Evolutionary conservation across 2,888 invertebrate genomes (phyloP), one percentile per base, ranked within the genome.

Genomic region (Caenorhabditis sp.): DNA sequence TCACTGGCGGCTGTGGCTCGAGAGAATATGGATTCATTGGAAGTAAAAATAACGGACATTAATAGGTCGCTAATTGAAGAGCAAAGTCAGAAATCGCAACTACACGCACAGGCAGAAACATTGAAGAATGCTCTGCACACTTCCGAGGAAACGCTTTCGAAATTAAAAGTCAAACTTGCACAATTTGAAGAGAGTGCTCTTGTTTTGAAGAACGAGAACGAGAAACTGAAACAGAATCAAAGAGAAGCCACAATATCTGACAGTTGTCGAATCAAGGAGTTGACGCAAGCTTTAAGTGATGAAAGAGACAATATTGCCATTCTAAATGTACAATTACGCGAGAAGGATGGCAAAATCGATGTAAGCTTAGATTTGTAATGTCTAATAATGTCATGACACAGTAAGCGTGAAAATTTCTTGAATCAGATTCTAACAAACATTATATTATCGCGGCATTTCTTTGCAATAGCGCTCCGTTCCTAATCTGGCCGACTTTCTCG

Each of bases 341-440:
- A 80, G 26, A 80, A 78, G 32, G 78, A 76, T 61, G 65, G 53
- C 6, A 82, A 78, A 35, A 71, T 82, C 24, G 80, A 82, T 71
- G 79, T 81, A 24, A 62, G 68, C 52, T 43, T 30, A 26, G 8
- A n/a, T n/a, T n/a, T n/a, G n/a, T n/a, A n/a, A n/a, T n/a, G n/a
- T n/a, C n/a, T n/a, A n/a, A n/a, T n/a, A n/a, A n/a, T n/a, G n/a
- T n/a, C n/a, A n/a, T n/a, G n/a, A n/a, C n/a, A n/a, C n/a, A n/a
- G n/a, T n/a, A n/a, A n/a, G n/a, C n/a, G n/a, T n/a, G 2, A 56
- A 48, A 17, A 13, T 17, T 7, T n/a, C n/a, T n/a, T n/a, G n/a
- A n/a, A n/a, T n/a, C n/a, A n/a, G n/a, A n/a, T n/a, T n/a, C n/a
- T n/a, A n/a, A n/a, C n/a, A n/a, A n/a, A n/a, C n/a, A n/a, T n/a